Evolutionary conservation across 2,113 vertebrate genomes (phyloP).

Genomic region (Myocastor coypus): DNA sequence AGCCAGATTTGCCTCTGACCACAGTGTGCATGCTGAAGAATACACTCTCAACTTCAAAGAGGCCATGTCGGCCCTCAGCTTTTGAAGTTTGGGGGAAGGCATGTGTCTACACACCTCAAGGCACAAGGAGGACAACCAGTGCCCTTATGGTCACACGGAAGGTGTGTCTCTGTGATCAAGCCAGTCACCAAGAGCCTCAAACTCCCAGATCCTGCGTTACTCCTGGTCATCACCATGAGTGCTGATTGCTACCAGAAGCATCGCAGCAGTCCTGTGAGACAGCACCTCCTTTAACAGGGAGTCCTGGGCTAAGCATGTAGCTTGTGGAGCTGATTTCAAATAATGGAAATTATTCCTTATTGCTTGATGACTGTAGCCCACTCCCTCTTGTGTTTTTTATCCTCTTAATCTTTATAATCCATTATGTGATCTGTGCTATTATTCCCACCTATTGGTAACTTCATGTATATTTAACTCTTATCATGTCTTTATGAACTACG

Average conservation of each 20-base stretch:
- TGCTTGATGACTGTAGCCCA: not conserved
- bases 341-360: not conserved
- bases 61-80: slow-evolving; percentile 62
- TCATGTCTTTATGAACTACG: not conserved
- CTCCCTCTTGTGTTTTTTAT: not conserved
- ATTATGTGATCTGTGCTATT: not conserved
- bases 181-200: slow-evolving; percentile 36
- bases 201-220: not conserved
- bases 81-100: slow-evolving; percentile 78
- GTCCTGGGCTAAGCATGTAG: not conserved
- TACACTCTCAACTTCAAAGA: slow-evolving; percentile 76
- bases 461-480: not conserved
- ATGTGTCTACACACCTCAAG: slow-evolving; percentile 74
- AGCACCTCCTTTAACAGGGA: not conserved
- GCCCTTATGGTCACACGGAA: slow-evolving; percentile 72
- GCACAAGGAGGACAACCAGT: slow-evolving; percentile 71
- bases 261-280: not conserved
- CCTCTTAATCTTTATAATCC: not conserved
- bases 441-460: not conserved
- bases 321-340: not conserved
- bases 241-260: slow-evolving; percentile 34
- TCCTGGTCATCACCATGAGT: not conserved
- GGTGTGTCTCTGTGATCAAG: slow-evolving; percentile 66
- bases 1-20: slow-evolving; percentile 79
- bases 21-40: slow-evolving; percentile 69